Evolutionary conservation across 1,140 invertebrate species (phyloP).

Genomic region (Cyclargus thomasi): DNA sequence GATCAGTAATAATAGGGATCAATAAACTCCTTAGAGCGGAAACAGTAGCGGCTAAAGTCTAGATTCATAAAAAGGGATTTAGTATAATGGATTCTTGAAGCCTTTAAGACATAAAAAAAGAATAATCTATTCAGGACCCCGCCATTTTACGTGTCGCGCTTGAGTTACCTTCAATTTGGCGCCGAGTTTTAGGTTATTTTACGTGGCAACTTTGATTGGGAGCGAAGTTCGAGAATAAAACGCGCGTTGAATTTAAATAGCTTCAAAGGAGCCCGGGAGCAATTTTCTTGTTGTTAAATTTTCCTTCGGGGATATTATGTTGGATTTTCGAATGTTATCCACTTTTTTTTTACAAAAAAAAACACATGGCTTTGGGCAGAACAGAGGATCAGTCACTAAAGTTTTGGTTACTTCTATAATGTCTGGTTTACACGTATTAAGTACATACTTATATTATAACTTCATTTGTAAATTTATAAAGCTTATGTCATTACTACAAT

Average conservation of each 20-base stretch:
- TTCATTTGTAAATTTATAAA: too few relatives aligned
- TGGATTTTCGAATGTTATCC: background rate
- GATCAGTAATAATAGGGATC: too few relatives aligned
- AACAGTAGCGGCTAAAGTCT: too few relatives aligned
- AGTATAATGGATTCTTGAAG: conserved; percentile 13
- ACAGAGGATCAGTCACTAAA: too few relatives aligned
- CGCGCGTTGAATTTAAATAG: conserved; percentile 43
- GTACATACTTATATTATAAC: too few relatives aligned
- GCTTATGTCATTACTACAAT: too few relatives aligned
- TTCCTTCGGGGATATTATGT: background rate
- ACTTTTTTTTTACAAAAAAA: conserved; percentile 5
- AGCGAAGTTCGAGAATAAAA: conserved; percentile 29
- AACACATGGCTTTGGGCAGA: background rate
- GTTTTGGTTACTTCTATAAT: too few relatives aligned
- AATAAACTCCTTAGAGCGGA: too few relatives aligned
- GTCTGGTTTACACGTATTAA: too few relatives aligned
- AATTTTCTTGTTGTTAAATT: conserved; percentile 6
- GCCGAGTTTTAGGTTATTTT: conserved; percentile 35
- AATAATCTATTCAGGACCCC: conserved; percentile 26
- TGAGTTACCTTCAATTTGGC: conserved; percentile 27
- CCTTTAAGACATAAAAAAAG: conserved; percentile 26
- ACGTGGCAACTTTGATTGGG: conserved; percentile 40
- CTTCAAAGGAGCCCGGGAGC: conserved; percentile 27
- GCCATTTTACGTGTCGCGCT: conserved; percentile 27
- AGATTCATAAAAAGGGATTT: conserved; percentile 17